These are phyloP conservation scores for Pachypeltis micranthus DNA, from an alignment of 1,140 invertebrate species.

Conservation along the genomic window DNA sequence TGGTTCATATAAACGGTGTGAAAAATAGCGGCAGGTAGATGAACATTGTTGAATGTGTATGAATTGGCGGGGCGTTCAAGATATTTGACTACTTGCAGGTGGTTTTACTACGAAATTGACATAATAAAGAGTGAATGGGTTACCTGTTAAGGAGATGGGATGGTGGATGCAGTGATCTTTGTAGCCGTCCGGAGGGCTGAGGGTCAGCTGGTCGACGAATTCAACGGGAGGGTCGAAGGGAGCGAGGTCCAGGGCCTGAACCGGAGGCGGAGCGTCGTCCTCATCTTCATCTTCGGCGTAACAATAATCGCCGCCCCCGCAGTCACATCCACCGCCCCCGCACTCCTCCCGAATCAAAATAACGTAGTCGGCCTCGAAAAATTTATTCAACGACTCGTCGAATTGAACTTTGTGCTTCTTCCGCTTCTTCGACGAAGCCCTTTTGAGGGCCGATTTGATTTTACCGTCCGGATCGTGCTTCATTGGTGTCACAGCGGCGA, in stretches of 20 bases:
- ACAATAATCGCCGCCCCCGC: conserved; percentile 24
- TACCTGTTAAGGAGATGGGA: no score
- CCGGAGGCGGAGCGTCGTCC: conserved; percentile 23
- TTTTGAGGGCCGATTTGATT: conserved; percentile 43
- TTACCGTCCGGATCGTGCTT: background rate
- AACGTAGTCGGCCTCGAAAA: conserved; percentile 78
- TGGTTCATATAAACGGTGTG: no score
- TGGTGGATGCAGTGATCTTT: conserved; percentile 44
- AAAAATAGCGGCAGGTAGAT: no score
- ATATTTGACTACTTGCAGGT: no score
- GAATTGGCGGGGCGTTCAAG: no score
- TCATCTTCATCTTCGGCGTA: conserved; percentile 26
- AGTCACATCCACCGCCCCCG: conserved; percentile 61
- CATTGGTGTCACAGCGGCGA: background rate
- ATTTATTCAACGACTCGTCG: conserved; percentile 72
- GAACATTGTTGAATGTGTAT: no score
- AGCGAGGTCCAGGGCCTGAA: conserved; percentile 26
- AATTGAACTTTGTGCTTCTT: conserved; percentile 67
- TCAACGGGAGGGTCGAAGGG: conserved; percentile 42
- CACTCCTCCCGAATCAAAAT: conserved; percentile 73
- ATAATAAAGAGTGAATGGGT: no score
- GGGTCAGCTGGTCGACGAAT: conserved; percentile 59
- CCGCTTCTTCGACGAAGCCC: conserved; percentile 36
- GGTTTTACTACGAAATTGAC: no score
- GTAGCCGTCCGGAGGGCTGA: conserved; percentile 75